These are phyloP conservation scores for Micoletzkya japonica DNA, from an alignment of 2,888 invertebrate genomes.

Conservation along the genomic window DNA sequence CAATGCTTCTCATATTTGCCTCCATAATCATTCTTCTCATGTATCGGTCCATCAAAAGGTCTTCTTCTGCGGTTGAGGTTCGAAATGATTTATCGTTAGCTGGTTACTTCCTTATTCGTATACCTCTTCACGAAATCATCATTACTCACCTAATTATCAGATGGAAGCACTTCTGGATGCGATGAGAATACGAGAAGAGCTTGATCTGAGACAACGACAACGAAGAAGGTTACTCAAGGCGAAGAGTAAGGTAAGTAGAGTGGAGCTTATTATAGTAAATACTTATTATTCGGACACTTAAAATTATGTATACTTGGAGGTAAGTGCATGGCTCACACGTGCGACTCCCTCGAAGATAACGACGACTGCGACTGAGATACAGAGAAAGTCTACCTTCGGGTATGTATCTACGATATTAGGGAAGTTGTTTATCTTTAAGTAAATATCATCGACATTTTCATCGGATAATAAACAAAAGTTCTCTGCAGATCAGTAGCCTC, in stretches of 20 bases:
- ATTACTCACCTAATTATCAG: no score
- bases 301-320: neutral
- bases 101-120: neutral
- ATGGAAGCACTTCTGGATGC: conserved; percentile 60
- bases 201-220: conserved; percentile 57
- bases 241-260: conserved; percentile 34
- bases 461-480: no score
- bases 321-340: neutral
- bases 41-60: conserved; percentile 57
- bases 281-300: neutral
- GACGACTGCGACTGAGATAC: no score
- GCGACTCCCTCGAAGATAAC: no score
- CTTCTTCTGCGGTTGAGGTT: conserved; percentile 48
- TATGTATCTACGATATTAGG: neutral
- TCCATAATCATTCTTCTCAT: conserved; percentile 58
- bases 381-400: neutral
- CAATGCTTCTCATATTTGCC: conserved; percentile 59
- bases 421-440: conserved; percentile 14
- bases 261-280: neutral
- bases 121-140: neutral
- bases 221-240: conserved; percentile 44
- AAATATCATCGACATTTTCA: neutral
- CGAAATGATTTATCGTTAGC: neutral
- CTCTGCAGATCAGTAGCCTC: conserved; percentile 48
- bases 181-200: conserved; percentile 61